A percentile compares a stretch with the other conserved stretches of the same genome.
Evolutionary conservation across 1,140 invertebrate species (phyloP).

Genomic region (Globodera ellingtonae): DNA sequence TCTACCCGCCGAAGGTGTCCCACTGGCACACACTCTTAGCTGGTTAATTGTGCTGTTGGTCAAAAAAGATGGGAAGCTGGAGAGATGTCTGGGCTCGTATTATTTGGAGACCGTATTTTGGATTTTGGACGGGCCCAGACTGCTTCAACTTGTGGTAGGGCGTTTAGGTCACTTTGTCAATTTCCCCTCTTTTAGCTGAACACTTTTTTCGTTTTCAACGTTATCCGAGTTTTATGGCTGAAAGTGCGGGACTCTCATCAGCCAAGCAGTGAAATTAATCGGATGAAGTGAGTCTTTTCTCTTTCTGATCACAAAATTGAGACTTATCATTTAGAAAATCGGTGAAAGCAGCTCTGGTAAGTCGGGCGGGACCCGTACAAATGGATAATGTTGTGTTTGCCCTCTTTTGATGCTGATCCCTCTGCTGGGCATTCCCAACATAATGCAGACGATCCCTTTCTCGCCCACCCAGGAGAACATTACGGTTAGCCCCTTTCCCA

Average conservation of each 20-base stretch:
- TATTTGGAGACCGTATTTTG: conserved; percentile 65
- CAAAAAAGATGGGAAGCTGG: conserved; percentile 62
- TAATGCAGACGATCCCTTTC: conserved; percentile 65
- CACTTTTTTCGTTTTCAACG: conserved; percentile 60
- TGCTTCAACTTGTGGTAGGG: conserved; percentile 59
- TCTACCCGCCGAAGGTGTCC: conserved; percentile 46
- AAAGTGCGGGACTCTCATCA: conserved; percentile 62
- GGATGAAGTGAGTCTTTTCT: conserved; percentile 58
- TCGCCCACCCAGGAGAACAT: conserved; percentile 65
- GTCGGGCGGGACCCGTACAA: no score
- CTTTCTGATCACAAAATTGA: conserved; percentile 11
- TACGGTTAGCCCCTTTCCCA: conserved; percentile 40
- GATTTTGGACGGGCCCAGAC: conserved; percentile 63
- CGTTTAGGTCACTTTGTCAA: neutral
- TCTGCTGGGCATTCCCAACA: conserved; percentile 63
- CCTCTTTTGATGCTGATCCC: conserved; percentile 57
- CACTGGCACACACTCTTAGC: conserved; percentile 57
- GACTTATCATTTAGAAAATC: conserved; percentile 52
- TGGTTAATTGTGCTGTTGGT: conserved; percentile 58
- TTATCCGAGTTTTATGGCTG: conserved; percentile 61
- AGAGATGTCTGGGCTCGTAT: conserved; percentile 61
- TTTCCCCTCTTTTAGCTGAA: conserved; percentile 49
- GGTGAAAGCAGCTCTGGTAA: conserved; percentile 59
- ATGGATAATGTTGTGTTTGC: no score
- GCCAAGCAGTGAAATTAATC: conserved; percentile 53